phyloP scores from a whole-genome alignment of 2,797 vertebrate genomes.

The Yasuhikotakia modesta region DNA sequence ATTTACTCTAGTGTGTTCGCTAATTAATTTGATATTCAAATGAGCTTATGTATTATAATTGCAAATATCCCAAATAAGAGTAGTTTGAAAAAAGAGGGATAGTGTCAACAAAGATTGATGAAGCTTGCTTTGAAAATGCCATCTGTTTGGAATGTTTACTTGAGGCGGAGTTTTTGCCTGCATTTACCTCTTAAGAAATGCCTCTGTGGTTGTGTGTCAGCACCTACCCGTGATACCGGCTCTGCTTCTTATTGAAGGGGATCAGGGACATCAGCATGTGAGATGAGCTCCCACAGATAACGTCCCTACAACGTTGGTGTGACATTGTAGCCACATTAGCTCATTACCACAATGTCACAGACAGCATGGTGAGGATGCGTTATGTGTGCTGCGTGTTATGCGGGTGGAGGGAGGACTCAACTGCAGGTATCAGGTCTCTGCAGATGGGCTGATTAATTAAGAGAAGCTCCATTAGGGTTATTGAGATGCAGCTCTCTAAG shows the following conservation, averaged over 20 bases:
- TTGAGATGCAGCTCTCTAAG: constrained; percentile 67
- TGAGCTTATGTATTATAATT: constrained; percentile 84
- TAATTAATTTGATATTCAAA: constrained; percentile 92
- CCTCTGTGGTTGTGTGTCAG: constrained; percentile 22
- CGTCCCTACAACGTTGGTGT: constrained; percentile 72
- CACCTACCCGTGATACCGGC: constrained; percentile 13
- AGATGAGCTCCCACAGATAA: constrained; percentile 79
- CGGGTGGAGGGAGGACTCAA: constrained; percentile 47
- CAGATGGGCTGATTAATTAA: constrained; percentile 82
- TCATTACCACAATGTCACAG: constrained; percentile 81
- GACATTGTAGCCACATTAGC: constrained; percentile 79
- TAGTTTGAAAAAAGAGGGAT: constrained; percentile 76
- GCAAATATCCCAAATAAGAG: constrained; percentile 86
- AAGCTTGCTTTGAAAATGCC: constrained; percentile 71
- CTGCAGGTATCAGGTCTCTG: constrained; percentile 76
- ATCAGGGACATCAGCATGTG: constrained; percentile 80
- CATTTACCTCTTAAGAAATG: constrained; percentile 22
- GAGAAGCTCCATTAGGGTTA: constrained; percentile 78
- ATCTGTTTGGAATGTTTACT: constrained; percentile 79
- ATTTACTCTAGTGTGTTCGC: constrained; percentile 87
- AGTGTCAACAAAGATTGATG: constrained; percentile 85
- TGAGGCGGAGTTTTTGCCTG: constrained; percentile 53
- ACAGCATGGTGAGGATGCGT: constrained; percentile 72
- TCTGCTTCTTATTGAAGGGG: constrained; percentile 70
- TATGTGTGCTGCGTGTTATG: constrained; percentile 71